Evolutionary conservation across 2,113 vertebrate genomes (phyloP), one percentile per base, ranked within the genome.

Genomic region (Scalopus aquaticus): DNA sequence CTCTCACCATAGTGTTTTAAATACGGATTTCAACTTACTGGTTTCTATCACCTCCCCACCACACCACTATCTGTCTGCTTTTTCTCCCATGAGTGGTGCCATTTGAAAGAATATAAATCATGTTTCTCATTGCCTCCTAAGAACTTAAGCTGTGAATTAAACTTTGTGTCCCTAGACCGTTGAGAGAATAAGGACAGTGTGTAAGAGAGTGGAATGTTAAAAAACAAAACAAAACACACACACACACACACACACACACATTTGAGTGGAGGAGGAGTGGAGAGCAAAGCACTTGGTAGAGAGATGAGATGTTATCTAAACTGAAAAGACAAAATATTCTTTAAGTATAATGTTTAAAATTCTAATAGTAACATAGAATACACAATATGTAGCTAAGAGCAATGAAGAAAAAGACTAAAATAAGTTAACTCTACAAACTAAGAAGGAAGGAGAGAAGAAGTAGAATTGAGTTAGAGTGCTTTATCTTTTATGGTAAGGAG

Each of bases 341-440:
- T 81, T 64, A 67, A 65, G 22, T 69, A 65, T 91, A 70, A 77
- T 82, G 79, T 76, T 76, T 67, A 78, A 93, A 79, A n/a, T 88
- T 67, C 28, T 92, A 92, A 81, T 37, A 80, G 11, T 54, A 74
- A 76, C 17, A 51, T 15, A 51, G 49, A 22, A 56, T 56, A 56
- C 6, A 56, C 22, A 56, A 56, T 56, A 56, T 56, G 22, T 51
- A 51, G 49, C 15, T 51, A 51, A 51, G 16, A 51, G 49, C 5
- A 51, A 51, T 76, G 35, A 92, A 62, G 51, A 64, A 82, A 89
- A 70, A 6, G 16, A 96, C 30, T 82, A 64, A 74, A 92, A 70
- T 80, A 64, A 80, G 58, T 69, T 49, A 80, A 54, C 65, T 89
- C 80, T 85, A 32, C 76, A 69, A 85, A 88, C 32, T 69, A 81